Conservation (phyloP, 2,888 invertebrate genomes). For the Octodonta nipae region DNA sequence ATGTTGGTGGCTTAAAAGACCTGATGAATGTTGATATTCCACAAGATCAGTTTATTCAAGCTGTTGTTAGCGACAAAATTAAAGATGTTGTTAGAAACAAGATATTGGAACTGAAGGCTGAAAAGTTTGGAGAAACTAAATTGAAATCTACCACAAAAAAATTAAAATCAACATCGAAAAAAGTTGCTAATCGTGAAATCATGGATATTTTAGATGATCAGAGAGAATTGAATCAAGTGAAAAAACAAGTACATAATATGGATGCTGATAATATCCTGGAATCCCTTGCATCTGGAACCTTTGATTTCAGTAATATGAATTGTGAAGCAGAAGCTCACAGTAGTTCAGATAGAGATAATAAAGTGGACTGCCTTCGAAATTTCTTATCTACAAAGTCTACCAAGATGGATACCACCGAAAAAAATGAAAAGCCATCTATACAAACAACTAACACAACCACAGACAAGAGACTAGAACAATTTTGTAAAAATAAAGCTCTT, state of each 20-base stretch:
- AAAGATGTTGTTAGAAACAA: conserved; percentile 2
- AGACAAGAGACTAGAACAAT: too few relatives aligned
- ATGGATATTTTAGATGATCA: conserved; percentile 6
- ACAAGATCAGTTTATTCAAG: conserved; percentile 21
- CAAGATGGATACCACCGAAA: too few relatives aligned
- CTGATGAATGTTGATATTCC: conserved; percentile 24
- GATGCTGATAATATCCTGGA: conserved; percentile 8
- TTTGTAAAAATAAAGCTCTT: conserved; percentile 27
- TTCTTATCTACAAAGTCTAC: too few relatives aligned
- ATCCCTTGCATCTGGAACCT: conserved; percentile 8
- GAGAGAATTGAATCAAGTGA: conserved; percentile 5
- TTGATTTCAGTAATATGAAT: background rate
- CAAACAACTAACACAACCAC: too few relatives aligned
- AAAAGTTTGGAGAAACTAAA: background rate
- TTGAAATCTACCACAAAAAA: conserved; percentile 6
- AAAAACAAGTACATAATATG: conserved; percentile 7
- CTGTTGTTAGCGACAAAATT: conserved; percentile 8
- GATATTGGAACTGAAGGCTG: conserved; percentile 2
- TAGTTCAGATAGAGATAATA: too few relatives aligned
- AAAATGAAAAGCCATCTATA: too few relatives aligned
- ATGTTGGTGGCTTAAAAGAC: conserved; percentile 23
- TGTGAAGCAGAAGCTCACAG: too few relatives aligned
- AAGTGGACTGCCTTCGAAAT: too few relatives aligned
- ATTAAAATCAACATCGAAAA: background rate
- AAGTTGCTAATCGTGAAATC: conserved; percentile 2